These are phyloP conservation scores for Tringa solitaria DNA, from an alignment of 2,113 vertebrate genomes.

Conservation along the genomic window DNA sequence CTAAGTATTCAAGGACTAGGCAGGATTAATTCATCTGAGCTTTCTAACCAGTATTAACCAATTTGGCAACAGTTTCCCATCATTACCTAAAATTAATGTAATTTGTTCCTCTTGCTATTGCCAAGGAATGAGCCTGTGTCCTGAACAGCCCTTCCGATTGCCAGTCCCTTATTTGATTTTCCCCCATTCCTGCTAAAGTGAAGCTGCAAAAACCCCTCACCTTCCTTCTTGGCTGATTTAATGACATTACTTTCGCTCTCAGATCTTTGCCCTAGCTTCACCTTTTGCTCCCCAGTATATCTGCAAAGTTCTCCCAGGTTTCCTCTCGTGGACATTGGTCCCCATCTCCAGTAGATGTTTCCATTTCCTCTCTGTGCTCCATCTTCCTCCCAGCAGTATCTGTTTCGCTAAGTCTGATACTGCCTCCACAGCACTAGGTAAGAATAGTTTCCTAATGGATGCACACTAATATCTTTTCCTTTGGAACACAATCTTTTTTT, in stretches of 20 bases:
- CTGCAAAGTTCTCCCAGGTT: neutral
- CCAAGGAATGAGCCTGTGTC: neutral
- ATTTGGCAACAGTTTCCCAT: neutral
- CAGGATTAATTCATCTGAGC: neutral
- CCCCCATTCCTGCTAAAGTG: neutral
- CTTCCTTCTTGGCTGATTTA: neutral
- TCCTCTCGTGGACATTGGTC: neutral
- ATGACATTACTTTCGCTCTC: neutral
- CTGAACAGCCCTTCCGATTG: neutral
- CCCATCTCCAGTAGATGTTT: neutral
- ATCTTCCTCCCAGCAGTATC: neutral
- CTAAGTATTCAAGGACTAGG: neutral
- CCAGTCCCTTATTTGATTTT: accelerated
- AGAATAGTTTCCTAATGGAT: neutral
- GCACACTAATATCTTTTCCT: neutral
- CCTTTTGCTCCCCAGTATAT: neutral
- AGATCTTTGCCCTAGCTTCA: neutral
- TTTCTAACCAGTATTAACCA: neutral
- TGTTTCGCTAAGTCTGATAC: neutral
- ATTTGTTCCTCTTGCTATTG: neutral
- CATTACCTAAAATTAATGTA: conserved; percentile 15
- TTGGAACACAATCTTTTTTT: neutral
- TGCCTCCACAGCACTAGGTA: neutral
- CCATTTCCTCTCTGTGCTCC: neutral
- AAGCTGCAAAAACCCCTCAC: neutral